Evolutionary conservation across 2,113 vertebrate species (phyloP), one percentile per base, ranked within the genome.

Genomic region (Isurus oxyrinchus): DNA sequence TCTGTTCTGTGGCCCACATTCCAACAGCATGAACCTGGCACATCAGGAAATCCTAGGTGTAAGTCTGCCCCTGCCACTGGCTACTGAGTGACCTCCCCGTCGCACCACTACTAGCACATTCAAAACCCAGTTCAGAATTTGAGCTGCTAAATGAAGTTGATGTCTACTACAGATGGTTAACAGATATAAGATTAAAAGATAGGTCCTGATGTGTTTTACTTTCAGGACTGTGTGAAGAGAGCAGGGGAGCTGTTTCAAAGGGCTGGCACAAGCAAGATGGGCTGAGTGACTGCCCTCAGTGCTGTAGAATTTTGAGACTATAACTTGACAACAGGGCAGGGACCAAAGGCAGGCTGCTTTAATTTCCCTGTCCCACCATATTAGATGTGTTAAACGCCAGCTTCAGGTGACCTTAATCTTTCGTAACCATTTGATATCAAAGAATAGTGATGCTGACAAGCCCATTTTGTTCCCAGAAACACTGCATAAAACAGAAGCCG

Each of bases 391-490:
- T 8, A 91, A 59, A 59, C 31, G 1, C 31, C 13, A 66, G 35
- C 59, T 66, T 16, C 55, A 66, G 57, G 35, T 21, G 25, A n/a
- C 21, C n/a, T 66, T 94, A 61, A 63, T 66, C n/a, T 94, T 94
- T 94, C n/a, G 11, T 59, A n/a, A n/a, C 19, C 31, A 63, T 23
- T 66, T 19, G 88, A 59, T 84, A 21, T 91, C 25, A 87, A 91
- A 61, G 88, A 53, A 59, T 14, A 31, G 55, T 35, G 55, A 91
- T 35, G 25, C 88, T 91, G 88, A 94, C 21, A 16, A 63, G 16
- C 25, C 59, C 19, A 10, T 94, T 94, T 84, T 40, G 49, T 94
- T 94, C 91, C 61, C 59, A 94, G 35, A 94, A 94, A 66, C 91
- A 63, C 91, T 44, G 57, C 35, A 63, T 23, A 40, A 76, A 76